A percentile compares a stretch with the other conserved stretches of the same genome.
Evolutionary conservation across 2,888 invertebrate species (phyloP).

Genomic region (Limnephilus lunatus): DNA sequence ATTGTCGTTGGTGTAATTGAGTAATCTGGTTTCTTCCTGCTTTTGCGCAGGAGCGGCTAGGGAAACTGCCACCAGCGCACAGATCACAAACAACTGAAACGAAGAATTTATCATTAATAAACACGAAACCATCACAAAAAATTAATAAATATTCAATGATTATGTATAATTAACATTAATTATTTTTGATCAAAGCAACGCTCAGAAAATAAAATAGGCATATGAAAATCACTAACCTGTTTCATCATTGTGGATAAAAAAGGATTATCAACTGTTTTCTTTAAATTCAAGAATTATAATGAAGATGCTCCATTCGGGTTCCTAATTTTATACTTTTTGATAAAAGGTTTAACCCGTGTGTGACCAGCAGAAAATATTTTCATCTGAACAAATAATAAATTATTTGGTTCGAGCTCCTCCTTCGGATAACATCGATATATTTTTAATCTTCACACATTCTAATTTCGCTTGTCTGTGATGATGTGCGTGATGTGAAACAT

Average conservation of each 20-base stretch:
- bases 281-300: constrained; percentile 17
- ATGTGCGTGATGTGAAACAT: too few species aligned
- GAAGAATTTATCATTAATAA: background rate
- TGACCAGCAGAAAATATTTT: background rate
- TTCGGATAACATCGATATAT: background rate
- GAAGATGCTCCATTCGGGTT: constrained; percentile 34
- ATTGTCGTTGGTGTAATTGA: constrained; percentile 64
- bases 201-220: background rate
- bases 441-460: too few species aligned
- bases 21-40: constrained; percentile 29
- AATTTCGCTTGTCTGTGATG: too few species aligned
- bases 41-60: constrained; percentile 41
- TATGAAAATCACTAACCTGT: constrained; percentile 39
- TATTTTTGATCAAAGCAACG: background rate
- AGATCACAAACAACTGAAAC: constrained; percentile 57
- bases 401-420: background rate
- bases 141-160: background rate
- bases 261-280: constrained; percentile 27
- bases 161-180: background rate
- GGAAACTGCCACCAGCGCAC: constrained; percentile 50
- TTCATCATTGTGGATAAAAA: constrained; percentile 31
- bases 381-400: background rate
- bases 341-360: constrained; percentile 47
- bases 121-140: background rate
- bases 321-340: constrained; percentile 52